A percentile compares a stretch with the other conserved stretches of the same genome.
phyloP scores from a whole-genome alignment of 2,888 invertebrate genomes.

The Acanthosoma haemorrhoidale region DNA sequence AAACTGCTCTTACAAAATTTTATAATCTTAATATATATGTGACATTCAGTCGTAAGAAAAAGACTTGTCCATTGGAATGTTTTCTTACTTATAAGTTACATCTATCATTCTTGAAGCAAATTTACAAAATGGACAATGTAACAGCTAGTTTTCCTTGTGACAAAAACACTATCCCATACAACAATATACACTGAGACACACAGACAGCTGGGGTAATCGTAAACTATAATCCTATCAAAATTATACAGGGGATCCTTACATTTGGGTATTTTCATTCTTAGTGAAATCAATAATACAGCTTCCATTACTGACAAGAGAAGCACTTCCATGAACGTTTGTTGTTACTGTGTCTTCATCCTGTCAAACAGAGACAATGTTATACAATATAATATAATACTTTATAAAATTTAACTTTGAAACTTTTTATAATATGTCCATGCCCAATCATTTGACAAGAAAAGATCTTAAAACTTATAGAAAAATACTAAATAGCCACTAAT shows the following conservation, averaged over 20 bases:
- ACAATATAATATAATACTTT: no score
- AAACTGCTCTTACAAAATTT: no score
- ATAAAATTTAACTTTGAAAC: no score
- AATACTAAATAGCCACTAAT: no score
- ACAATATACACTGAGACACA: slow-evolving; percentile 12
- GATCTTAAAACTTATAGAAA: no score
- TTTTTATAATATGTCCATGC: no score
- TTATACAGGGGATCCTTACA: slow-evolving; percentile 18
- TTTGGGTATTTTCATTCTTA: slow-evolving; percentile 32
- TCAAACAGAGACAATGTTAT: background rate
- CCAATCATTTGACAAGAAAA: no score
- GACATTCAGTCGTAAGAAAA: background rate
- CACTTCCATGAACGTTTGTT: slow-evolving; percentile 30
- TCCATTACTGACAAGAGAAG: slow-evolving; percentile 32
- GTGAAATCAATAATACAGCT: slow-evolving; percentile 32
- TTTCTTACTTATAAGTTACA: no score
- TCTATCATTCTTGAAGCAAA: background rate
- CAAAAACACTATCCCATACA: slow-evolving; percentile 5
- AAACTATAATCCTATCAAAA: background rate
- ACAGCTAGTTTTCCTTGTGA: background rate
- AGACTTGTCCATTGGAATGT: background rate
- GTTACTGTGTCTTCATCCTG: slow-evolving; percentile 33
- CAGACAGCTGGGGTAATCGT: background rate
- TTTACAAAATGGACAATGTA: background rate
- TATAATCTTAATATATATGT: background rate